phyloP scores from a whole-genome alignment of 2,113 vertebrate species.

The Tursiops truncatus region DNA sequence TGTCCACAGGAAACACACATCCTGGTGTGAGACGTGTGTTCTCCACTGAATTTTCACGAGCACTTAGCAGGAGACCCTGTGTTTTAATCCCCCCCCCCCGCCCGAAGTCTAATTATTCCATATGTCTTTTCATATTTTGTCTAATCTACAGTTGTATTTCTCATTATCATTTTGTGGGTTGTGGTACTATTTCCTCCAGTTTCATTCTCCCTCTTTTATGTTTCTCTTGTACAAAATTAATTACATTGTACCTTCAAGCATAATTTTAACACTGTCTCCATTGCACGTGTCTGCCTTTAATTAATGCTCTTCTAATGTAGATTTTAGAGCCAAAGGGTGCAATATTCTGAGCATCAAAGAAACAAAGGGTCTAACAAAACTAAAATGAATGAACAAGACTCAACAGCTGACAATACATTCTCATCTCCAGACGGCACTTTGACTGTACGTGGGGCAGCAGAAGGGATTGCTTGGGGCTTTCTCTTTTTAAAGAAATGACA shows the following conservation, averaged over 20 bases:
- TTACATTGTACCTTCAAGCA: conserved; percentile 87
- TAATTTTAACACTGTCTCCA: conserved; percentile 82
- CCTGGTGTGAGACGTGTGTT: neutral
- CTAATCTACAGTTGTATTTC: conserved; percentile 81
- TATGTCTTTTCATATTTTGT: conserved; percentile 77
- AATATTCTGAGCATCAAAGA: conserved; percentile 84
- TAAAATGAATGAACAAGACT: conserved; percentile 76
- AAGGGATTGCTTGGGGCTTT: conserved; percentile 19
- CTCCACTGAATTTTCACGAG: conserved; percentile 50
- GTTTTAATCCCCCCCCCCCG: conserved; percentile 53
- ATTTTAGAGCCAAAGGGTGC: conserved; percentile 85
- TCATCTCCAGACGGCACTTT: conserved; percentile 72
- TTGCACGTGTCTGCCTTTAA: conserved; percentile 84
- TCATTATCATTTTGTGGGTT: conserved; percentile 81
- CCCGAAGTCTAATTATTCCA: conserved; percentile 75
- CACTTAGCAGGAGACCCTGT: conserved; percentile 70
- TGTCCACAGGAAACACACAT: neutral
- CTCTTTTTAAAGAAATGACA: conserved; percentile 49
- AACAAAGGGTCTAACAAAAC: conserved; percentile 85
- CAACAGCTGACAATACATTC: conserved; percentile 62
- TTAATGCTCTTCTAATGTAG: conserved; percentile 86
- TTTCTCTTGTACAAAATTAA: conserved; percentile 88
- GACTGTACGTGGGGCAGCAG: conserved; percentile 54
- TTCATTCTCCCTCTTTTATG: conserved; percentile 82
- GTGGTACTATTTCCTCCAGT: conserved; percentile 78